Percentiles rank a stretch among this genome's conserved stretches.
Conservation (phyloP, 2,888 invertebrate species). For the Cataglyphis cursor region DNA sequence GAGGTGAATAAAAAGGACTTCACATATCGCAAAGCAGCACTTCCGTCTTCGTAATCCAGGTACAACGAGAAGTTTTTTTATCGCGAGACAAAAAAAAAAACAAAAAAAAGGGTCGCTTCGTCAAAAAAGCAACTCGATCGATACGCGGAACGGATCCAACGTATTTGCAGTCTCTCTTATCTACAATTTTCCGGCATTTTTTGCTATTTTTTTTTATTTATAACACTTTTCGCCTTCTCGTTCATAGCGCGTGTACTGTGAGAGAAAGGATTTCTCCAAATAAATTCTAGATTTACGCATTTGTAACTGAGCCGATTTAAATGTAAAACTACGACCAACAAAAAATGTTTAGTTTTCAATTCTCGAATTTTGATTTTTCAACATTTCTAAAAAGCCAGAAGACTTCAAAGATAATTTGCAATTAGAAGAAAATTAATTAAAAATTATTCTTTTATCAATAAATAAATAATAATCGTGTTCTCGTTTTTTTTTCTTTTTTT, state of each 20-base stretch:
- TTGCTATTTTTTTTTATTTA: constrained; percentile 76
- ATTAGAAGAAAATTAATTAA: neutral
- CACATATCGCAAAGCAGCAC: constrained; percentile 43
- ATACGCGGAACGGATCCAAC: constrained; percentile 49
- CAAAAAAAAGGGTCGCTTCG: constrained; percentile 47
- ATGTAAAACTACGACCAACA: neutral
- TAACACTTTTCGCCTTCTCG: constrained; percentile 81
- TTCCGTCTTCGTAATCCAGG: constrained; percentile 55
- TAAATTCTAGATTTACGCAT: constrained; percentile 18
- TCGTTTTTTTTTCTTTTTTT: neutral
- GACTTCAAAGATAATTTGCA: neutral
- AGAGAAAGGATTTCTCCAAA: constrained; percentile 44
- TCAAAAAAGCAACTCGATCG: constrained; percentile 42
- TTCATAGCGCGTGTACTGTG: constrained; percentile 64
- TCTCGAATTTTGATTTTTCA: neutral
- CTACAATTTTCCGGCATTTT: constrained; percentile 58
- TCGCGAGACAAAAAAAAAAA: constrained; percentile 50
- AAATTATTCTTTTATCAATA: neutral
- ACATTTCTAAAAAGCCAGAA: neutral
- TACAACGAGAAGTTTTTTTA: constrained; percentile 48
- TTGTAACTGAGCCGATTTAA: constrained; percentile 5
- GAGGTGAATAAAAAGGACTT: constrained; percentile 43
- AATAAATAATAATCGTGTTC: neutral
- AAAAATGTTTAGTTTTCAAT: neutral
- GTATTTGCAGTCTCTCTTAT: constrained; percentile 51